Percentiles rank a stretch among this genome's conserved stretches.
Conservation (phyloP, 2,797 vertebrate genomes). For the Phylloscopus collybita region DNA sequence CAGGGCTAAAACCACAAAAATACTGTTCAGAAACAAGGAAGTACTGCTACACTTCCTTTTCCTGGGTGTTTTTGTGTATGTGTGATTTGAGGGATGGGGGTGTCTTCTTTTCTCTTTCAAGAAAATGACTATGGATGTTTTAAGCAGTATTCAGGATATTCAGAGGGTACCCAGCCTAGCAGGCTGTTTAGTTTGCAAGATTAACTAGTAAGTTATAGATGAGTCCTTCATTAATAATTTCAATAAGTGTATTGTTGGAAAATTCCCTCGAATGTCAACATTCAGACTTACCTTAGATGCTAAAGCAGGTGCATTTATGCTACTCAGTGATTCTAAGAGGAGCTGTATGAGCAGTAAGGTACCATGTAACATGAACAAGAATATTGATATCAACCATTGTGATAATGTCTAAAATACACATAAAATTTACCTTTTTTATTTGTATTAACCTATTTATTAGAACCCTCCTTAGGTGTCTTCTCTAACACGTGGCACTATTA, state of each 20-base stretch:
- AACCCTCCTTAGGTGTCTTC: not conserved
- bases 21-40: not conserved
- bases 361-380: not conserved
- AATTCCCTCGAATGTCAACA: not conserved
- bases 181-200: not conserved
- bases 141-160: not conserved
- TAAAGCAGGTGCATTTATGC: not conserved
- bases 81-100: rapidly evolving
- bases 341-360: not conserved
- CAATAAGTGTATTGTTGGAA: not conserved
- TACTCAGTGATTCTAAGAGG: not conserved
- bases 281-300: not conserved
- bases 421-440: not conserved
- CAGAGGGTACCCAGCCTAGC: not conserved
- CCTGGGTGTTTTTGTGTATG: not conserved
- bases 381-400: not conserved
- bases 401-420: not conserved
- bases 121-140: not conserved
- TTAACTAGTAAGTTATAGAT: not conserved
- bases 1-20: not conserved
- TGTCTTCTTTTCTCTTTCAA: not conserved
- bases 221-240: not conserved
- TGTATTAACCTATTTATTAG: not conserved
- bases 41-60: not conserved
- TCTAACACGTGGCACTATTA: not conserved